Evolutionary conservation across 2,888 invertebrate genomes (phyloP).

Genomic region (Scaptomyza reducta): DNA sequence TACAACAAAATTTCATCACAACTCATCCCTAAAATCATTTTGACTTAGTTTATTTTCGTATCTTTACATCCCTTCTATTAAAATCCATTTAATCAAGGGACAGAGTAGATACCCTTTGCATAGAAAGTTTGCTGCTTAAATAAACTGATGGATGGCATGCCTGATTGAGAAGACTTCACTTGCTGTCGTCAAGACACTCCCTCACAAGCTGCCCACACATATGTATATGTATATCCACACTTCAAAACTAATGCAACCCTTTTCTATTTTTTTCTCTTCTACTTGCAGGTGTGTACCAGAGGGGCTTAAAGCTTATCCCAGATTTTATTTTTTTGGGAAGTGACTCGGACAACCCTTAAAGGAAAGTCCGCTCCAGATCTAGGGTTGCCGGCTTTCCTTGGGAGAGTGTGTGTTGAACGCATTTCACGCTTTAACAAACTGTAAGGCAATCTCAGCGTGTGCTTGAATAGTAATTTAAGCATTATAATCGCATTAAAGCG

Average conservation of each 20-base stretch:
- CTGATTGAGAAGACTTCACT: conserved; percentile 65
- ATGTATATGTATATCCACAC: conserved; percentile 24
- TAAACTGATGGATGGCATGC: conserved; percentile 72
- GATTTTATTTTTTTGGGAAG: background rate
- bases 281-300: conserved; percentile 69
- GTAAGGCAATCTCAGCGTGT: conserved; percentile 57
- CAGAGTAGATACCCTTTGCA: conserved; percentile 25
- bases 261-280: conserved; percentile 49
- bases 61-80: conserved; percentile 2
- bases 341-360: conserved; percentile 56
- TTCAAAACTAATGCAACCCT: conserved; percentile 68
- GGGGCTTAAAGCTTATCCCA: conserved; percentile 42
- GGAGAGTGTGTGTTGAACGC: conserved; percentile 56
- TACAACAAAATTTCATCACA: too few species aligned
- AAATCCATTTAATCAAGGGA: conserved; percentile 32
- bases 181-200: conserved; percentile 29
- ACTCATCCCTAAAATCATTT: conserved; percentile 9
- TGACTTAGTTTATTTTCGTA: background rate
- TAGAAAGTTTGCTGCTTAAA: conserved; percentile 63
- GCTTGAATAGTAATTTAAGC: conserved; percentile 53
- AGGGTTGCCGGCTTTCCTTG: conserved; percentile 15
- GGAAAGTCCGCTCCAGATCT: background rate
- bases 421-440: conserved; percentile 72
- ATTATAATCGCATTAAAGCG: conserved; percentile 78
- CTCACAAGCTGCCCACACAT: background rate